These are phyloP conservation scores for Spinus olivaceus DNA, from an alignment of 2,797 vertebrate genomes.

Conservation along the genomic window DNA sequence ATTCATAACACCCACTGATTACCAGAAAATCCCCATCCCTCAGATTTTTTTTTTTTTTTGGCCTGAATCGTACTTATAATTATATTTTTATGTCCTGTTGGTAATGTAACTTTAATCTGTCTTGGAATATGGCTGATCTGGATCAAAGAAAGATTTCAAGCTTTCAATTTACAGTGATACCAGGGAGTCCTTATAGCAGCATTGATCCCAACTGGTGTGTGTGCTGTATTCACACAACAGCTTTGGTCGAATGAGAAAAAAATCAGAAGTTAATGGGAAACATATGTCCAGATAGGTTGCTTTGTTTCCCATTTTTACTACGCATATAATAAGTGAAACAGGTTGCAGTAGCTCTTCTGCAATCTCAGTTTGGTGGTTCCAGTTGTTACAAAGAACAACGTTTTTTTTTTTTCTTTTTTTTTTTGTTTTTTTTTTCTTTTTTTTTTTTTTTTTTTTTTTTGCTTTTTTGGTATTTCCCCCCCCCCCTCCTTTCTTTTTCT, in stretches of 20 bases:
- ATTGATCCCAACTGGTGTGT: neutral
- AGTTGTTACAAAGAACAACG: neutral
- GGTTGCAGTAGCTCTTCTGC: slow-evolving; percentile 46
- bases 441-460: too few relatives aligned
- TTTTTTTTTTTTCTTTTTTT: accelerated
- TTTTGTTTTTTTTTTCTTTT: accelerated
- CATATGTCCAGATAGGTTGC: slow-evolving; percentile 73
- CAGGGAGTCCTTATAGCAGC: neutral
- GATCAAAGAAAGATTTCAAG: slow-evolving; percentile 2
- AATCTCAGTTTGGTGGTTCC: neutral
- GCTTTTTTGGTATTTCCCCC: accelerated
- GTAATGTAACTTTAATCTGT: slow-evolving; percentile 9
- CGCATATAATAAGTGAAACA: slow-evolving; percentile 67
- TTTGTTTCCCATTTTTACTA: slow-evolving; percentile 70
- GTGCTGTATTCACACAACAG: slow-evolving; percentile 54
- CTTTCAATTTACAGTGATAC: neutral
- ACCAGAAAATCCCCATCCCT: slow-evolving; percentile 64
- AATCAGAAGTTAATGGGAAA: slow-evolving; percentile 73
- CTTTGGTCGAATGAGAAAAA: slow-evolving; percentile 71
- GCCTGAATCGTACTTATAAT: slow-evolving; percentile 48
- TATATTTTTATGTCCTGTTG: slow-evolving; percentile 47
- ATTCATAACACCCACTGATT: slow-evolving; percentile 66
- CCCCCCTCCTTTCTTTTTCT: accelerated
- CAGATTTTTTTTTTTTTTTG: slow-evolving; percentile 21
- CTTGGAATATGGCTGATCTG: slow-evolving; percentile 14